A percentile compares a stretch with the other conserved stretches of the same genome.
These are phyloP conservation scores for Prunella himalayana DNA, from an alignment of 2,113 vertebrate genomes.

Conservation along the genomic window DNA sequence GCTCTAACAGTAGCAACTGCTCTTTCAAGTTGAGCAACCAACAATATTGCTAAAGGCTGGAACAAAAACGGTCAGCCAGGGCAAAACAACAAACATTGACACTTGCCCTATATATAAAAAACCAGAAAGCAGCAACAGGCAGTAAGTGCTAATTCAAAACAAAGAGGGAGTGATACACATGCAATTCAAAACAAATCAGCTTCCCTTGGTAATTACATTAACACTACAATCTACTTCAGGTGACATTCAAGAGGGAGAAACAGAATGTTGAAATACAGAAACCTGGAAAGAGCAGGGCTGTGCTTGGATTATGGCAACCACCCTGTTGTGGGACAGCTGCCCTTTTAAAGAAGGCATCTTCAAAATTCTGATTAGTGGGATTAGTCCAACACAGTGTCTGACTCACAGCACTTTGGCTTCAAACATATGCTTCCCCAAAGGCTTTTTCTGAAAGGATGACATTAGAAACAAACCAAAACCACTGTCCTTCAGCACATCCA, in stretches of 20 bases:
- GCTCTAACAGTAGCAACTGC: not conserved
- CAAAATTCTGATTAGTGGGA: not conserved
- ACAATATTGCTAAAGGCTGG: not conserved
- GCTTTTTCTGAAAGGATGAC: not conserved
- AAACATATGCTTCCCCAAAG: not conserved
- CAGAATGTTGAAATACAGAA: not conserved
- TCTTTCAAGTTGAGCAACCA: slow-evolving; percentile 22
- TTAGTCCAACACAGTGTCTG: not conserved
- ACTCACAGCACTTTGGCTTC: not conserved
- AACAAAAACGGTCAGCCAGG: slow-evolving; percentile 9
- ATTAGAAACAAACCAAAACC: not conserved
- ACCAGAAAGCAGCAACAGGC: not conserved
- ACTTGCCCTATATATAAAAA: not conserved
- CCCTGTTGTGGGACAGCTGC: not conserved
- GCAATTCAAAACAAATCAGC: not conserved
- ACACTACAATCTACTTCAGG: not conserved
- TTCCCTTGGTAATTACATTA: not conserved
- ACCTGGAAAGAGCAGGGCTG: not conserved
- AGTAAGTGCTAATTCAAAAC: not conserved
- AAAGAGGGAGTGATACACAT: rapidly evolving
- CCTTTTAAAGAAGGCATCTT: not conserved
- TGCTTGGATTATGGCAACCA: not conserved
- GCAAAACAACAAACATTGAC: not conserved
- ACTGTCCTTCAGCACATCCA: not conserved
- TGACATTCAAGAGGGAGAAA: not conserved